These are phyloP conservation scores for Heliconius nattereri DNA, from an alignment of 1,140 invertebrate genomes.

Conservation along the genomic window DNA sequence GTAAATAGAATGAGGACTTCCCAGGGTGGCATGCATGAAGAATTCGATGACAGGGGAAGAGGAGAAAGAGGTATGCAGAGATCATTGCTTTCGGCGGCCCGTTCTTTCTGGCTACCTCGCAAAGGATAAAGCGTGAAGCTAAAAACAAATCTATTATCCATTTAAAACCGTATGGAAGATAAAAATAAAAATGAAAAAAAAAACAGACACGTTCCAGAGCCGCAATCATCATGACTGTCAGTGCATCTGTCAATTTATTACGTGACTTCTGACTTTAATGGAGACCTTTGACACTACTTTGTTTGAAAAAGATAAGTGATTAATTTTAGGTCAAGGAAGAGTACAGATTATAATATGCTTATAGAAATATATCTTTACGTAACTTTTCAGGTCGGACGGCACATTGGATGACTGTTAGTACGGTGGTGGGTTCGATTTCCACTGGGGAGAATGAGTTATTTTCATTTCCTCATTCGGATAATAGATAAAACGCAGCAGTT, in stretches of 20 bases:
- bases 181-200: not conserved
- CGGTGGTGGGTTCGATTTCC: too few relatives aligned
- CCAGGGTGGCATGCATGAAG: too few relatives aligned
- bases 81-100: too few relatives aligned
- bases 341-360: not conserved
- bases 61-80: too few relatives aligned
- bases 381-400: not conserved
- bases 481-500: too few relatives aligned
- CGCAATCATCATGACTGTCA: constrained; percentile 4
- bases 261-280: constrained; percentile 24
- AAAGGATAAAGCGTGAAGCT: not conserved
- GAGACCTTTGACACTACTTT: constrained; percentile 11
- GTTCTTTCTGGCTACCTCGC: not conserved
- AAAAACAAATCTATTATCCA: not conserved
- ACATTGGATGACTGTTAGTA: too few relatives aligned
- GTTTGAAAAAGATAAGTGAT: not conserved
- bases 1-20: too few relatives aligned
- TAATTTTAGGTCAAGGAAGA: constrained; percentile 25
- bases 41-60: too few relatives aligned
- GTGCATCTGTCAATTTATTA: constrained; percentile 14
- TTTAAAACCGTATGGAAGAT: not conserved
- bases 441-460: too few relatives aligned
- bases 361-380: not conserved
- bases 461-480: too few relatives aligned
- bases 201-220: not conserved